These are phyloP conservation scores for Coregonus ussuriensis DNA, from an alignment of 2,797 vertebrate species.

Conservation along the genomic window DNA sequence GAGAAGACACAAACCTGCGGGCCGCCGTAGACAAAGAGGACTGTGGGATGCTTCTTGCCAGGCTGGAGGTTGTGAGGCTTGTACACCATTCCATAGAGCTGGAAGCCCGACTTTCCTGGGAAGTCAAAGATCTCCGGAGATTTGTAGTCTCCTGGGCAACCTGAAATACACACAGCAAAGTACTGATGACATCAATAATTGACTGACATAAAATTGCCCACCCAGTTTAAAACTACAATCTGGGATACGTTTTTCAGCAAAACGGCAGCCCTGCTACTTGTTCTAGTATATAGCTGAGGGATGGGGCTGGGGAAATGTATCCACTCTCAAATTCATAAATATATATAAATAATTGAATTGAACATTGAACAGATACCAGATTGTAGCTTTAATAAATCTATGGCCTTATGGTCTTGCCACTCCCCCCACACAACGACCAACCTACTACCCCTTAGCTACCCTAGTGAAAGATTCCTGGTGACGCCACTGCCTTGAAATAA, in stretches of 20 bases:
- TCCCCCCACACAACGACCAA: background rate
- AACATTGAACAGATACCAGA: too few species aligned
- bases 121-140: slow-evolving; percentile 97
- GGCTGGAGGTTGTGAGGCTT: slow-evolving; percentile 91
- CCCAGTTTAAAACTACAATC: background rate
- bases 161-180: slow-evolving; percentile 63
- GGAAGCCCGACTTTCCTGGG: slow-evolving; percentile 84
- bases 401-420: background rate
- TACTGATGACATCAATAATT: background rate
- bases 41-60: slow-evolving; percentile 91
- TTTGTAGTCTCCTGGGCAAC: slow-evolving; percentile 92
- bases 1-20: slow-evolving; percentile 84
- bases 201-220: background rate
- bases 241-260: too few species aligned
- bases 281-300: too few species aligned
- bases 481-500: slow-evolving; percentile 51
- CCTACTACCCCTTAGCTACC: background rate
- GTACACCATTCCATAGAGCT: slow-evolving; percentile 96
- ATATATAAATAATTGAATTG: too few species aligned
- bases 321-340: too few species aligned
- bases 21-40: slow-evolving; percentile 95
- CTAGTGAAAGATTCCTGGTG: slow-evolving; percentile 3
- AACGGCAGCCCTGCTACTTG: too few species aligned
- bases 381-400: too few species aligned
- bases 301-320: too few species aligned